These are phyloP conservation scores for Drosophila neotestacea DNA, from an alignment of 2,888 invertebrate species.

Conservation along the genomic window DNA sequence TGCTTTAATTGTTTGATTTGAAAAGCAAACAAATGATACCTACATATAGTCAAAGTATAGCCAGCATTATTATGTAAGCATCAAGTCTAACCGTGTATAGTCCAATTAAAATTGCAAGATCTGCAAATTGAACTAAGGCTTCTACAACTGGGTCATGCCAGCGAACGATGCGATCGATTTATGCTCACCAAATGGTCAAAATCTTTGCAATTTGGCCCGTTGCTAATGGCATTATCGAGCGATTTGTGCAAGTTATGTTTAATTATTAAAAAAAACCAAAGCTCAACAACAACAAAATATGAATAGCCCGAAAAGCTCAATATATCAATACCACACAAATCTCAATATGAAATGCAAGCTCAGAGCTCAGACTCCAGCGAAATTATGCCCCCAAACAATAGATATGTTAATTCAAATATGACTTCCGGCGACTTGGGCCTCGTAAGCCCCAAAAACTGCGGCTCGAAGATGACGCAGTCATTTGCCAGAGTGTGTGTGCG, in stretches of 20 bases:
- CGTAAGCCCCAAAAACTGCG: conserved; percentile 17
- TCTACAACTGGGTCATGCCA: conserved; percentile 63
- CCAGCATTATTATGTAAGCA: conserved; percentile 38
- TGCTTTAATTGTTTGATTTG: conserved; percentile 53
- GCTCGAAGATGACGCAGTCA: conserved; percentile 59
- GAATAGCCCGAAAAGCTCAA: conserved; percentile 20
- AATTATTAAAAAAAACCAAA: conserved; percentile 51
- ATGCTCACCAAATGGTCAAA: conserved; percentile 23
- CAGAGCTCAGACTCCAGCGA: conserved; percentile 43
- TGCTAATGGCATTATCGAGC: conserved; percentile 65
- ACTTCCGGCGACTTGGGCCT: conserved; percentile 62
- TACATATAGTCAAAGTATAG: conserved; percentile 16
- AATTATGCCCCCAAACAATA: conserved; percentile 54
- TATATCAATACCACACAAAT: conserved; percentile 8
- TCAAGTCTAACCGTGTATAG: conserved; percentile 12
- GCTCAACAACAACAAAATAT: conserved; percentile 23
- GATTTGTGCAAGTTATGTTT: conserved; percentile 64
- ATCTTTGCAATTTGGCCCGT: conserved; percentile 57
- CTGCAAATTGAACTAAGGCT: conserved; percentile 49
- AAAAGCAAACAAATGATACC: conserved; percentile 40
- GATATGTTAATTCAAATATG: conserved; percentile 54
- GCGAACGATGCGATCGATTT: conserved; percentile 41
- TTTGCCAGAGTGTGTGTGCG: conserved; percentile 22
- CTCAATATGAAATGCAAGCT: conserved; percentile 28
- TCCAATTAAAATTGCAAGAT: conserved; percentile 63